These are phyloP conservation scores for Onychorhynchus coronatus DNA, from an alignment of 2,113 vertebrate genomes.

Conservation along the genomic window DNA sequence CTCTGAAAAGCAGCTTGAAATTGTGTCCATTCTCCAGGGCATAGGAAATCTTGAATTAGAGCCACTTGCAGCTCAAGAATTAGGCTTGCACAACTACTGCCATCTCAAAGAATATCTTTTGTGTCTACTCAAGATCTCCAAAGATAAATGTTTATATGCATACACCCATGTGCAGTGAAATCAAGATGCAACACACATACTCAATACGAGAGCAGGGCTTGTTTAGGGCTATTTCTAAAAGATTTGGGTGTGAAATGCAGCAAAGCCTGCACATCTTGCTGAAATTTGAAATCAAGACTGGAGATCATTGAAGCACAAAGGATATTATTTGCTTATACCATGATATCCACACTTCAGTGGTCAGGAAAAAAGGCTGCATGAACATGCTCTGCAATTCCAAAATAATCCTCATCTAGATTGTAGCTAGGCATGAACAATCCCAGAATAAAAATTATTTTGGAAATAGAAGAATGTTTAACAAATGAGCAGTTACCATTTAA, in stretches of 20 bases:
- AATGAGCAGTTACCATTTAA: neutral
- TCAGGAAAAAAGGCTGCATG: neutral
- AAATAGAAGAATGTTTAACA: neutral
- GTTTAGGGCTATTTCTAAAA: slow-evolving; percentile 3
- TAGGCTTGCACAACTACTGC: neutral
- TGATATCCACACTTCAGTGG: slow-evolving; percentile 40
- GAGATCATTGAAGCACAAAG: slow-evolving; percentile 40
- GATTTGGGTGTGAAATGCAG: slow-evolving; percentile 9
- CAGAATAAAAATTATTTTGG: neutral
- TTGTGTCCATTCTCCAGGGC: neutral
- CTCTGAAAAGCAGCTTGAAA: neutral
- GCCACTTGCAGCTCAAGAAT: neutral
- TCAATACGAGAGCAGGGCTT: neutral
- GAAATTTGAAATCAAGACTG: slow-evolving; percentile 25
- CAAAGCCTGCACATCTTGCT: slow-evolving; percentile 17
- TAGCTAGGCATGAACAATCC: neutral
- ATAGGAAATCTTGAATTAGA: neutral
- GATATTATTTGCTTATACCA: slow-evolving; percentile 55
- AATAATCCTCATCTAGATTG: slow-evolving; percentile 8
- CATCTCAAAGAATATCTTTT: neutral
- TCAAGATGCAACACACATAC: slow-evolving; percentile 4
- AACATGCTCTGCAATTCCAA: neutral
- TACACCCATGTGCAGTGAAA: neutral
- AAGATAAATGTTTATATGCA: neutral
- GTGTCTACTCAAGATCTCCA: neutral